Base-by-base conservation (phyloP, 1,140 invertebrate genomes). In the Plutomurus gul region DNA sequence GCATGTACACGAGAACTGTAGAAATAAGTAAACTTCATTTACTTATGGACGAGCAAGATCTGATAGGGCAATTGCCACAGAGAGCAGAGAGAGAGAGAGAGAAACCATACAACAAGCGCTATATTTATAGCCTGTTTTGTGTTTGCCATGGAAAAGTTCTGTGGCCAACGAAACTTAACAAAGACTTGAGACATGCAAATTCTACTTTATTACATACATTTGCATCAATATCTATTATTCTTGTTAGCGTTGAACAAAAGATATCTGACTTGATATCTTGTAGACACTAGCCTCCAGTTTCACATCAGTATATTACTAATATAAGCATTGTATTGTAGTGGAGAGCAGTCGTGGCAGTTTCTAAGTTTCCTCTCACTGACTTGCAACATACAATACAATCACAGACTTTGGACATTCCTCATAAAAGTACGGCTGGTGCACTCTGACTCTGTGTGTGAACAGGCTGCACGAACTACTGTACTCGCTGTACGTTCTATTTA, bases 211-310 rank as follows among this genome's bases (percentile, higher is more conserved):
- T 60, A 39, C 75, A 36, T 51, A 65, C 75, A 76, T 76, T 76
- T 76, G 51, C 75, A 65, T 76, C 75, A 76, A 76, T 76, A 76
- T 65, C 75, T 76, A 60, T 51, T 76, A 40, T 76, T 76, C 37
- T 76, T 16, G 74, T 46, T 74, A 25, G 18, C 47, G 47, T 51
- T 13, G 47, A 51, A 51, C 47, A 51, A 51, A 51, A 22, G 25
- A 22, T 18, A 51, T 51, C 20, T 8, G 47, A 51, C 20, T 51
- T 22, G 18, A 22, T 22, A 22, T 5, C n/a, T n/a, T n/a, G n/a
- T 51, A 8, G 20, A 25, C 20, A 3, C 46, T 20, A 18, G n/a
- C 43, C 13, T 46, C 43, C 43, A 8, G 1, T 46, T 8, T 4
- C 13, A 1, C 20, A 5, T 4, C 20, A 1, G 5, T 11, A n/a